phyloP scores from a whole-genome alignment of 2,797 vertebrate species.

The Rachycentron canadum region DNA sequence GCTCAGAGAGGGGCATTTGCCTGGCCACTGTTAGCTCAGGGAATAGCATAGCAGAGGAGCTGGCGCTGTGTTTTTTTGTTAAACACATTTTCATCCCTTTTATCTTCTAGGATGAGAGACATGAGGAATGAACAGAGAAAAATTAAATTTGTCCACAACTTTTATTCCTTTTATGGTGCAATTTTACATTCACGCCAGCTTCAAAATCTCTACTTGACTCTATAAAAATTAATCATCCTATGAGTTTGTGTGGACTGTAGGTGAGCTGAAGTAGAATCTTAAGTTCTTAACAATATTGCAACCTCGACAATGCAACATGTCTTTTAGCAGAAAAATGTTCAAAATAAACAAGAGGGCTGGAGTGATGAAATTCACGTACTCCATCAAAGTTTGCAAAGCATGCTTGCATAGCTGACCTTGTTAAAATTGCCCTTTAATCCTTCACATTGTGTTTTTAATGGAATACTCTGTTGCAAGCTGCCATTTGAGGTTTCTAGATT shows the following conservation, averaged over 20 bases:
- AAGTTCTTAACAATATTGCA: not conserved
- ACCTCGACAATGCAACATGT: not conserved
- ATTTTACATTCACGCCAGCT: conserved; percentile 10
- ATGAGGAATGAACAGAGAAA: not conserved
- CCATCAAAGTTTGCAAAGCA: not conserved
- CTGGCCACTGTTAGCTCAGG: conserved; percentile 6
- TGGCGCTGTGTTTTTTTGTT: not conserved
- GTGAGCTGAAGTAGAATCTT: not conserved
- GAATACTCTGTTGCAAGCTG: conserved; percentile 14
- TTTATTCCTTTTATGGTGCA: not conserved
- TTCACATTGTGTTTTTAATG: conserved; percentile 15
- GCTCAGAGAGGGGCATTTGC: conserved; percentile 24
- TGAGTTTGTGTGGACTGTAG: not conserved
- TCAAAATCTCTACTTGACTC: not conserved
- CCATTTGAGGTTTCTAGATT: conserved; percentile 11
- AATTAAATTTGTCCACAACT: not conserved
- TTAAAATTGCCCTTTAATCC: conserved; percentile 24
- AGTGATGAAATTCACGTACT: conserved; percentile 10
- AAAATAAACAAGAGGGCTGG: not conserved
- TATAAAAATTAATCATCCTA: not conserved
- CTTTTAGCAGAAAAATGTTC: not conserved
- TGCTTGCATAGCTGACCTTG: not conserved
- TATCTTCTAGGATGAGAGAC: not conserved
- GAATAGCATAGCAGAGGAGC: conserved; percentile 28
- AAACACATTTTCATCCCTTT: conserved; percentile 16